Conservation (phyloP, 1,140 invertebrate species). For the Dendrolimus punctatus region DNA sequence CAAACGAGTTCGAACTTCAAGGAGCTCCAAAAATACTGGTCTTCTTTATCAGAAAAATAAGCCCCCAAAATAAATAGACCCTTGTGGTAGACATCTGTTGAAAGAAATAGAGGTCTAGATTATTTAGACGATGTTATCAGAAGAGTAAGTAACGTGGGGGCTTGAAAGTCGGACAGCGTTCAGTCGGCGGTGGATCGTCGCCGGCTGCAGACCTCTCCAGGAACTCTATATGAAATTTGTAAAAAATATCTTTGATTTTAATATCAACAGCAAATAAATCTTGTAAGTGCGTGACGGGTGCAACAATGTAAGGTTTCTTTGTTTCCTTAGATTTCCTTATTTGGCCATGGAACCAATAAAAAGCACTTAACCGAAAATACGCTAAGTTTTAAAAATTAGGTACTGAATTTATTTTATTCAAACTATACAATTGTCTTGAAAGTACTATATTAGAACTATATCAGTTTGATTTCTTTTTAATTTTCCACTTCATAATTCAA, state of each 20-base stretch:
- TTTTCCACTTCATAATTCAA: no score
- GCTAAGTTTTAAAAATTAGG: no score
- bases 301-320: no score
- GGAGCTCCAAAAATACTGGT: background rate
- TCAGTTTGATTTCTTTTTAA: no score
- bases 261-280: background rate
- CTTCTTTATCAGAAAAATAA: background rate
- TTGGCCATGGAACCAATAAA: no score
- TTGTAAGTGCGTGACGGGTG: no score
- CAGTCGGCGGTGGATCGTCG: constrained; percentile 64
- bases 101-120: constrained; percentile 13
- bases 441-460: no score
- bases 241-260: background rate
- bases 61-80: no score
- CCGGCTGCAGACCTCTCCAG: constrained; percentile 40
- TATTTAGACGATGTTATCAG: constrained; percentile 39
- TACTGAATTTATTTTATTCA: no score
- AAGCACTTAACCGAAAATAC: no score
- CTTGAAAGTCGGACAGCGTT: constrained; percentile 18
- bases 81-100: background rate
- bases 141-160: constrained; percentile 43
- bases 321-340: no score
- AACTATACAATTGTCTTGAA: no score
- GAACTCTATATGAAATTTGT: constrained; percentile 16
- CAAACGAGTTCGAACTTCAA: background rate